Evolutionary conservation across 2,888 invertebrate genomes (phyloP).

Genomic region (Aphodius sticticus): DNA sequence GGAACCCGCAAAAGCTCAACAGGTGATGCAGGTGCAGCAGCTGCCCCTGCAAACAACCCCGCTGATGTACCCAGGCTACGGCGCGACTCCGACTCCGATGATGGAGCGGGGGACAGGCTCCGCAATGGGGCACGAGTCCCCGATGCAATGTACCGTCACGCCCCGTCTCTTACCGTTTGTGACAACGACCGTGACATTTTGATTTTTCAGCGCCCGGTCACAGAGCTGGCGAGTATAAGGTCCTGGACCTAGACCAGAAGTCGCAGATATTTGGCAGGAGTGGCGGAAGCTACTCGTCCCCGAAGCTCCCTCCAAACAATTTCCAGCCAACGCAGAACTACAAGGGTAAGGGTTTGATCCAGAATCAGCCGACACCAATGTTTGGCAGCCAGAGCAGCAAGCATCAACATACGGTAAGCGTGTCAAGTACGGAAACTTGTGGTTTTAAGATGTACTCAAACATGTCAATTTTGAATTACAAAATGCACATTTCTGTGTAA

Average conservation of each 20-base stretch:
- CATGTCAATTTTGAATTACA: no score
- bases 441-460: no score
- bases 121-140: background rate
- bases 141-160: conserved; percentile 4
- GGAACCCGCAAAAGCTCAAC: background rate
- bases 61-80: background rate
- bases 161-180: background rate
- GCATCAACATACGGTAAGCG: background rate
- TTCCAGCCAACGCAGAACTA: background rate
- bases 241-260: background rate
- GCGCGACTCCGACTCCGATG: background rate
- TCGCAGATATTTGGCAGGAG: background rate
- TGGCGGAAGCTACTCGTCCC: background rate
- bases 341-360: background rate
- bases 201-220: background rate
- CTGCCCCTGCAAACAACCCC: background rate
- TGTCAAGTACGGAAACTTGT: no score
- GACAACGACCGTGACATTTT: conserved; percentile 4
- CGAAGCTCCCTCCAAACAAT: background rate
- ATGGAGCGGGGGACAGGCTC: background rate
- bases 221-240: background rate
- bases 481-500: no score
- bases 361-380: background rate
- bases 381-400: background rate
- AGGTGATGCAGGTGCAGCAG: background rate